Conservation (phyloP, 2,888 invertebrate genomes). For the Chrysolina oricalcia region DNA sequence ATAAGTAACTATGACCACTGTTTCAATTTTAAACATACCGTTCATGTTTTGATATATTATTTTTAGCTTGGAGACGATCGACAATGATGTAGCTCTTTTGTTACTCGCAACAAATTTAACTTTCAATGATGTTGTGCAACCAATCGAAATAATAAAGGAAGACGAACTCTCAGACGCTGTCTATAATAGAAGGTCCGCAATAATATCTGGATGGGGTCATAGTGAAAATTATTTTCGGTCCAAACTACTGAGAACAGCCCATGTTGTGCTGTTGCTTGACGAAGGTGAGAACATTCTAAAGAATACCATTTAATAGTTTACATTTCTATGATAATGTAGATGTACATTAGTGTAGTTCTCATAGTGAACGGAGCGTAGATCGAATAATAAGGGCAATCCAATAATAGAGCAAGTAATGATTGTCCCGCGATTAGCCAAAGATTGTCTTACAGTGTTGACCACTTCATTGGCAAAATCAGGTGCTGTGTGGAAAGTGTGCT, state of each 20-base stretch:
- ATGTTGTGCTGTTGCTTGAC: not conserved
- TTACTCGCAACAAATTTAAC: not conserved
- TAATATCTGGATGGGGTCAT: conserved; percentile 14
- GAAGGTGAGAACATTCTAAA: not conserved
- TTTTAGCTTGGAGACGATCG: not conserved
- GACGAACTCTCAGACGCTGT: not conserved
- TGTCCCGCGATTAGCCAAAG: too few relatives aligned
- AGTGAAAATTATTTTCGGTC: conserved; percentile 5
- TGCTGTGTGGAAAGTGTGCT: too few relatives aligned
- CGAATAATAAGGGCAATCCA: too few relatives aligned
- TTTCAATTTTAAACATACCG: too few relatives aligned
- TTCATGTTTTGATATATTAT: not conserved
- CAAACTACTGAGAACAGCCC: not conserved
- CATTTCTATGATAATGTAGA: not conserved
- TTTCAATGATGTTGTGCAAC: conserved; percentile 5
- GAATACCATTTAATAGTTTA: not conserved
- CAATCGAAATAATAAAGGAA: not conserved
- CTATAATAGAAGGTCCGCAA: not conserved
- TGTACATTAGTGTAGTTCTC: too few relatives aligned
- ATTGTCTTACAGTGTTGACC: too few relatives aligned
- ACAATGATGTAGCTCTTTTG: conserved; percentile 4
- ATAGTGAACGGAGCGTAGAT: too few relatives aligned
- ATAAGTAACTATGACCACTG: too few relatives aligned
- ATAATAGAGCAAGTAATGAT: too few relatives aligned
- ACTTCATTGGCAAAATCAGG: too few relatives aligned